A percentile compares a stretch with the other conserved stretches of the same genome.
These are phyloP conservation scores for Nothoprocta pentlandii DNA, from an alignment of 2,113 vertebrate genomes.

Conservation along the genomic window DNA sequence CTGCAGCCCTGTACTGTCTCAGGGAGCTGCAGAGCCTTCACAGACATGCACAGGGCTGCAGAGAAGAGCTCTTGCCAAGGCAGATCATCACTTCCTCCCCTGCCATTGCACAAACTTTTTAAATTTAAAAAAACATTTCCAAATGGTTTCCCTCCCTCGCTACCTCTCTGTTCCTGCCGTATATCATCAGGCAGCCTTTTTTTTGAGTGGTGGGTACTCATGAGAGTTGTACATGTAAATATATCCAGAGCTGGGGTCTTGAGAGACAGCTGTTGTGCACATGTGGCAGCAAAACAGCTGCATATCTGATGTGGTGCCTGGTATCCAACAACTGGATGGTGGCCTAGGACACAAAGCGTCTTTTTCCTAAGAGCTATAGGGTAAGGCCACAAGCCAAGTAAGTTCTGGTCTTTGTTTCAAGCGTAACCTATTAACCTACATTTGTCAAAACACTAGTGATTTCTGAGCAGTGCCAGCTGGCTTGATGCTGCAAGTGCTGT, in stretches of 20 bases:
- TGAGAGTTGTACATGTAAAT: background rate
- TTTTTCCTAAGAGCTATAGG: background rate
- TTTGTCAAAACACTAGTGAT: background rate
- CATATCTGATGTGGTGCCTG: background rate
- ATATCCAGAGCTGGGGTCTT: background rate
- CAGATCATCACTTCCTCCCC: background rate
- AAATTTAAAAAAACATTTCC: background rate
- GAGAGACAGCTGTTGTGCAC: background rate
- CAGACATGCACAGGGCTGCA: background rate
- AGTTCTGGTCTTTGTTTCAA: background rate
- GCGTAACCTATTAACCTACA: background rate
- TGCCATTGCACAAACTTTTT: background rate
- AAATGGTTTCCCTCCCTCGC: background rate
- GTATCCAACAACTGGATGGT: background rate
- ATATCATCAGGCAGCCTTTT: background rate
- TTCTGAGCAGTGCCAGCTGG: accelerated
- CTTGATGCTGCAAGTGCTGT: accelerated
- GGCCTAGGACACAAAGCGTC: background rate
- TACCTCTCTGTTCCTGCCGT: background rate
- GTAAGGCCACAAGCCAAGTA: background rate
- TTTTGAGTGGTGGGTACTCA: background rate
- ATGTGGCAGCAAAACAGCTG: background rate
- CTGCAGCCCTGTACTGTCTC: background rate
- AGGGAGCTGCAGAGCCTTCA: background rate
- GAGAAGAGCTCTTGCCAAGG: background rate